Conservation (phyloP, 2,113 vertebrate species). For the Todiramphus saurophagus region DNA sequence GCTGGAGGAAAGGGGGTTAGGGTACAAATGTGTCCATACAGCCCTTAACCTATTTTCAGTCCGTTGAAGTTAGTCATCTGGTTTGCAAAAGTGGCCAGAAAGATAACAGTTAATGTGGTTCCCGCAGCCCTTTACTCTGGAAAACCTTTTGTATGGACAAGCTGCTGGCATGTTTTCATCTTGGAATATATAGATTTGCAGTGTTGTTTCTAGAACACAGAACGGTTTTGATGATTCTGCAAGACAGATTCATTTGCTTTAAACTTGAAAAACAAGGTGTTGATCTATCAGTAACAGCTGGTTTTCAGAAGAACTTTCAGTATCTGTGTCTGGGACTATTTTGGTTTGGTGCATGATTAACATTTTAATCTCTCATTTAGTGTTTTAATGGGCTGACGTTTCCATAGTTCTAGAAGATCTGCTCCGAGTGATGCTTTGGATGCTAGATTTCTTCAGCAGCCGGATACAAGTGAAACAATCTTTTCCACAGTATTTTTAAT, state of each 20-base stretch:
- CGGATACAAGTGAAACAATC: neutral
- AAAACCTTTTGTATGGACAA: neutral
- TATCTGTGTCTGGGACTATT: neutral
- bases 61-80: neutral
- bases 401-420: neutral
- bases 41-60: neutral
- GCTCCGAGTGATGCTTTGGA: neutral
- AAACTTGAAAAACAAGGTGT: constrained; percentile 24
- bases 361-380: neutral
- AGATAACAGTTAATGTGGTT: neutral
- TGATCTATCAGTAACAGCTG: neutral
- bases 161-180: neutral
- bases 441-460: neutral
- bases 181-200: neutral
- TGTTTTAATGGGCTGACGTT: neutral
- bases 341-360: neutral
- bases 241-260: neutral
- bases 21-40: neutral
- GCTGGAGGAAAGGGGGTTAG: neutral
- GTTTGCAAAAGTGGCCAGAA: neutral
- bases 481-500: neutral
- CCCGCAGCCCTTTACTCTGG: neutral
- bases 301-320: neutral
- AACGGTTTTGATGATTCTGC: constrained; percentile 16
- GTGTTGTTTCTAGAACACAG: neutral